Base-by-base conservation (phyloP, 2,113 vertebrate genomes). In the Phoxinus phoxinus region DNA sequence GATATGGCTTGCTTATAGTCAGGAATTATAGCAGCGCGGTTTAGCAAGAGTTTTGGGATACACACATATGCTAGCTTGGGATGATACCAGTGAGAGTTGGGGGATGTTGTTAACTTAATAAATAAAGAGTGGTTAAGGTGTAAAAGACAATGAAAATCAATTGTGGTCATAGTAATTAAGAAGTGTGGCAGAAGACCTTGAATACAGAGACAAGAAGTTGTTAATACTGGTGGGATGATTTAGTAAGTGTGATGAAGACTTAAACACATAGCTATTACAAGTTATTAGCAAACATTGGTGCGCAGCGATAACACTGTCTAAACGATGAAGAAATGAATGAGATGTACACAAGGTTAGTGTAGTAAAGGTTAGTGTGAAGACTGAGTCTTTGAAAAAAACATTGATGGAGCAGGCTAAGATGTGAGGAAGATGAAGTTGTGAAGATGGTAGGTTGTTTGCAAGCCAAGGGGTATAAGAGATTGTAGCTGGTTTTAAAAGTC, bases 281-380 rank as follows among this genome's bases (percentile, higher is more conserved):
- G 56, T 41, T 80, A 25, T 63, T 63, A 23, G 21, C 76, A 56
- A 63, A 63, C 77, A 63, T 12, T 27, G 58, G 32, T 46, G 58
- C 12, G 37, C 58, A 61, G 35, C 46, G 37, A 80, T 80, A 80
- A 80, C 77, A 80, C 58, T 46, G 77, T 80, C 77, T 80, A 80
- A 58, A 80, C 17, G 9, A 63, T 4, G 1, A 53, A 41, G 23
- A 79, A 79, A 59, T 41, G 1, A 25, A 37, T 79, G n/a, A 25
- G 12, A 37, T 58, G 32, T n/a, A 59, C 11, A 58, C 53, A 58
- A 79, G 11, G 30, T 79, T 79, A 41, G 76, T 79, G 12, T 35
- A 17, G 41, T 61, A 35, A 27, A 61, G 8, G 23, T 79, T 44
- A 81, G 58, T 80, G 23, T 27, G 4, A 65, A 65, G 41, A 81